Evolutionary conservation across 2,888 invertebrate genomes (phyloP).

Genomic region (Oscheius sp.): DNA sequence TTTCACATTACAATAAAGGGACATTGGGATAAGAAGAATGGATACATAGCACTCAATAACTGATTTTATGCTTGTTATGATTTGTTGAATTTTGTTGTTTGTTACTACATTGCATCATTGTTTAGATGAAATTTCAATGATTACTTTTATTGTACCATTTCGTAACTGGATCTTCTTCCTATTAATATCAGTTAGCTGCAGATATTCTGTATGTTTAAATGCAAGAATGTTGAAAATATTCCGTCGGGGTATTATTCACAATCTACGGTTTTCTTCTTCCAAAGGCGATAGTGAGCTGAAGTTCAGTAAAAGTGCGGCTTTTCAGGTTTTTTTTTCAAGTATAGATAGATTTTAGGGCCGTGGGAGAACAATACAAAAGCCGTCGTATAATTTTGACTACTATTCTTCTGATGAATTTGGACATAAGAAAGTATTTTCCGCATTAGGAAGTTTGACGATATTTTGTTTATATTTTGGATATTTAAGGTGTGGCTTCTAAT

Average conservation of each 20-base stretch:
- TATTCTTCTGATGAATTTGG: conserved; percentile 53
- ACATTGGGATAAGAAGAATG: conserved; percentile 59
- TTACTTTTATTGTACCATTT: neutral
- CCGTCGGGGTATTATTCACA: neutral
- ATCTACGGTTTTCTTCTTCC: neutral
- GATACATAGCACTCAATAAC: conserved; percentile 45
- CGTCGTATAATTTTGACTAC: conserved; percentile 44
- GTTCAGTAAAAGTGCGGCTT: conserved; percentile 66
- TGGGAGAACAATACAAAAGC: conserved; percentile 9
- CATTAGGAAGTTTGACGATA: conserved; percentile 48
- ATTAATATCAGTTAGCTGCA: neutral
- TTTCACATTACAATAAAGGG: conserved; percentile 62
- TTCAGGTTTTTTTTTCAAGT: conserved; percentile 46
- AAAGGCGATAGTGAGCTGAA: conserved; percentile 46
- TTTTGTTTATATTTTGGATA: conserved; percentile 61
- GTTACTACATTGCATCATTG: conserved; percentile 23
- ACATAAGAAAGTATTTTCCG: conserved; percentile 54
- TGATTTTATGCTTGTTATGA: neutral
- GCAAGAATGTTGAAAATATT: neutral
- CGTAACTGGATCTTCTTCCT: neutral
- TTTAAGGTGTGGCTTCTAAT: no score
- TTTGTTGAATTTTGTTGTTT: conserved; percentile 32
- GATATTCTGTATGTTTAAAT: no score
- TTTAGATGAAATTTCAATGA: neutral
- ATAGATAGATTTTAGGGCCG: conserved; percentile 40